These are phyloP conservation scores for Stomatorhinus ivindoensis DNA, from an alignment of 2,113 vertebrate species.

Conservation along the genomic window DNA sequence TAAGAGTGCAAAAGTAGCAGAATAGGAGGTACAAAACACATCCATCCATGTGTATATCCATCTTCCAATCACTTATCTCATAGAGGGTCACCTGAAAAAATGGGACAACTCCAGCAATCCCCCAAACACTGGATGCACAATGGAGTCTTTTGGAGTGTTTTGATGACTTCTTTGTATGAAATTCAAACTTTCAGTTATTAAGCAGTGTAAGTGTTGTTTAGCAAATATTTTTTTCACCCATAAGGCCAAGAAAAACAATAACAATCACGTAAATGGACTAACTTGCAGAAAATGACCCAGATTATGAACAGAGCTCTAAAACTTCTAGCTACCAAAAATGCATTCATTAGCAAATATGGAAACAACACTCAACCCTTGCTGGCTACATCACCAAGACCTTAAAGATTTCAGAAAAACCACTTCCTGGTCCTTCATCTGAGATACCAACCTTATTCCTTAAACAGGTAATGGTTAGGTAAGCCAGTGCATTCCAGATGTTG, in stretches of 20 bases:
- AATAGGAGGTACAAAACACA: neutral
- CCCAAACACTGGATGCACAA: neutral
- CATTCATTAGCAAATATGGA: neutral
- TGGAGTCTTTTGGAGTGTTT: neutral
- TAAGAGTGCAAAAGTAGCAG: neutral
- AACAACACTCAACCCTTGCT: neutral
- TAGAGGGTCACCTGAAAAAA: neutral
- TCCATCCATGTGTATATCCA: neutral
- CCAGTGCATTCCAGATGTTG: neutral
- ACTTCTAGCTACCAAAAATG: neutral
- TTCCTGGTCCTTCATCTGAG: neutral
- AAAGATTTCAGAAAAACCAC: neutral
- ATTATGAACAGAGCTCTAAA: neutral
- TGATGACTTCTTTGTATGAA: neutral
- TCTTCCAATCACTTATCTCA: neutral
- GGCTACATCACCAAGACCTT: neutral
- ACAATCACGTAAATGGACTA: neutral
- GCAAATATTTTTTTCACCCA: neutral
- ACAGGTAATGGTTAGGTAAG: neutral
- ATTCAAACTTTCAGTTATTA: neutral
- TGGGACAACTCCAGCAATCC: neutral
- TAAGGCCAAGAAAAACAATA: neutral
- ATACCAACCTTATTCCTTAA: neutral
- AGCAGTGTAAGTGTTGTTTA: neutral
- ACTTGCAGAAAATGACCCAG: neutral